Conservation (phyloP, 2,888 invertebrate genomes). For the Apodemia duryi region DNA sequence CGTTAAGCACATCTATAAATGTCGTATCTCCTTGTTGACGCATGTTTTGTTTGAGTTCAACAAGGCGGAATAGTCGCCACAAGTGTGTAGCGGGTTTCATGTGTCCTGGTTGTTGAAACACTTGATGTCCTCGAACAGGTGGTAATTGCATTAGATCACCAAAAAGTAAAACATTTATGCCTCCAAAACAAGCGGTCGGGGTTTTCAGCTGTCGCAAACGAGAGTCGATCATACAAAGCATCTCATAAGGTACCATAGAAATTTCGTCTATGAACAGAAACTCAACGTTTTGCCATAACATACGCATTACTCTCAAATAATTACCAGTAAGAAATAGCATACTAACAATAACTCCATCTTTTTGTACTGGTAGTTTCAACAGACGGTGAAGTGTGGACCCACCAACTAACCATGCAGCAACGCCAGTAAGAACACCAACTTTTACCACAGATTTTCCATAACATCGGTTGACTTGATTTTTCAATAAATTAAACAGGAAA, state of each 20-base stretch:
- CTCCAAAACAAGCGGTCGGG: conserved; percentile 24
- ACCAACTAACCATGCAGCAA: conserved; percentile 37
- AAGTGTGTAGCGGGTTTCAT: conserved; percentile 29
- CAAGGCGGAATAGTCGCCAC: conserved; percentile 26
- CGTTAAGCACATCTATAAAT: conserved; percentile 11
- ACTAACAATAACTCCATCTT: conserved; percentile 33
- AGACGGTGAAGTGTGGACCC: conserved; percentile 31
- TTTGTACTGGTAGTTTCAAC: conserved; percentile 36
- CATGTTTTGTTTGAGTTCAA: conserved; percentile 28
- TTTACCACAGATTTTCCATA: conserved; percentile 32
- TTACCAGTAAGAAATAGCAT: conserved; percentile 34
- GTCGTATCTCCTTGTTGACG: conserved; percentile 27
- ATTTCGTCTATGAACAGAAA: conserved; percentile 37
- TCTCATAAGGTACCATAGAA: conserved; percentile 40
- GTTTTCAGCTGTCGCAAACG: conserved; percentile 33
- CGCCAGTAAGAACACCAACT: conserved; percentile 38
- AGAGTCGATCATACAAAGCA: conserved; percentile 35
- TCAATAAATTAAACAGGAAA: conserved; percentile 31
- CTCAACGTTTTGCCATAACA: conserved; percentile 33
- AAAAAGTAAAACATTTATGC: conserved; percentile 30
- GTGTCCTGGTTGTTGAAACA: conserved; percentile 30
- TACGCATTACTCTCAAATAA: conserved; percentile 35
- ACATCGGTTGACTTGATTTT: conserved; percentile 32
- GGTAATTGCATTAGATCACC: conserved; percentile 32
- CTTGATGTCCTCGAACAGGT: conserved; percentile 29